Percentiles rank a stretch among this genome's conserved stretches.
These are phyloP conservation scores for Drosophila sturtevanti DNA, from an alignment of 1,140 invertebrate genomes.

Conservation along the genomic window DNA sequence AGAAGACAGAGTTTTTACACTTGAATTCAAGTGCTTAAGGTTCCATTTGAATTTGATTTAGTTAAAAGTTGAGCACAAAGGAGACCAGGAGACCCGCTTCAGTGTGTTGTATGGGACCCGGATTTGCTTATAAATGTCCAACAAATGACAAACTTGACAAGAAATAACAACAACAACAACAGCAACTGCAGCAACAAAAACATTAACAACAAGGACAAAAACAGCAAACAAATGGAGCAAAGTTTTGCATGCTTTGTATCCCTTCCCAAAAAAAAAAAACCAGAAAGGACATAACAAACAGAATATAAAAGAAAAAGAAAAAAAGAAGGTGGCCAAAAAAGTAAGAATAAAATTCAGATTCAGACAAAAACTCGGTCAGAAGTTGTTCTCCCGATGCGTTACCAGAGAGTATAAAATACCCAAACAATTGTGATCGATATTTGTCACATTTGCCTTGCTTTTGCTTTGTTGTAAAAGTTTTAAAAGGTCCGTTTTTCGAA, in stretches of 20 bases:
- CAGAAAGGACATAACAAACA: conserved; percentile 23
- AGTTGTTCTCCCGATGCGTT: conserved; percentile 41
- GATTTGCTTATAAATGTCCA: conserved; percentile 77
- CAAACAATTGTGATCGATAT: conserved; percentile 64
- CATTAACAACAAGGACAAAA: conserved; percentile 3
- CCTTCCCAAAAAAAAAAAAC: conserved; percentile 22
- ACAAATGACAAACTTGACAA: conserved; percentile 73
- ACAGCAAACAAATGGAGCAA: conserved; percentile 41
- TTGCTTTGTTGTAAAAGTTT: conserved; percentile 41
- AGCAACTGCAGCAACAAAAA: no score
- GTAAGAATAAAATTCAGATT: conserved; percentile 20
- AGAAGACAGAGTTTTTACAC: conserved; percentile 56
- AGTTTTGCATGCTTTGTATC: conserved; percentile 52
- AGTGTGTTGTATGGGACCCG: conserved; percentile 22
- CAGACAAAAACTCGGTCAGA: conserved; percentile 49
- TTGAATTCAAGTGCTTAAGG: conserved; percentile 45
- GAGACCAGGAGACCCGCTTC: conserved; percentile 25
- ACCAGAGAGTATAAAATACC: conserved; percentile 36
- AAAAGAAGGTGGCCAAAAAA: conserved; percentile 1
- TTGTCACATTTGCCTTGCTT: conserved; percentile 40
- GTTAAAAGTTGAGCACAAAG: conserved; percentile 50
- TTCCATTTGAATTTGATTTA: conserved; percentile 67
- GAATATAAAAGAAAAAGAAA: conserved; percentile 11
- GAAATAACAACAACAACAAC: conserved; percentile 1
- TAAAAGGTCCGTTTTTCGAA: conserved; percentile 70